These are phyloP conservation scores for Microcebus griseorufus DNA, from an alignment of 2,113 vertebrate species.

Conservation along the genomic window DNA sequence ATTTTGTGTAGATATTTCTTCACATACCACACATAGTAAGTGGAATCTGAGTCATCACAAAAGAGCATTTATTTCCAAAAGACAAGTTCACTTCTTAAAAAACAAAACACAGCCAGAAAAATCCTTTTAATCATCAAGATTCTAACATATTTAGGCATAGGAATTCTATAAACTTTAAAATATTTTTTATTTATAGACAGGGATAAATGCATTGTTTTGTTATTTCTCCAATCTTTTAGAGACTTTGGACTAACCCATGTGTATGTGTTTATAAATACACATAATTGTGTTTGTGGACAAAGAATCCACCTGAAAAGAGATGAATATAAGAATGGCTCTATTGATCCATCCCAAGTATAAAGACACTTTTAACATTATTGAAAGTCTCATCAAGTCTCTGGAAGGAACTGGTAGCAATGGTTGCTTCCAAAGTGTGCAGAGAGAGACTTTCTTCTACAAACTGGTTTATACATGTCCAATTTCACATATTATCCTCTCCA, in stretches of 20 bases:
- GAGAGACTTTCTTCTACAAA: not conserved
- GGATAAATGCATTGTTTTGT: not conserved
- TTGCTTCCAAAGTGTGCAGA: not conserved
- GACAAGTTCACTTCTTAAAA: not conserved
- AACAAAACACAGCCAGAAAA: not conserved
- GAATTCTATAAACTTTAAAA: not conserved
- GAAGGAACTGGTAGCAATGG: not conserved
- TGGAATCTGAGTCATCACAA: not conserved
- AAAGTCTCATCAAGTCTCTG: not conserved
- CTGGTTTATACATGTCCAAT: not conserved
- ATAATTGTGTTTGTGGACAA: not conserved
- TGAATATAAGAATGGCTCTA: not conserved
- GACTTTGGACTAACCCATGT: not conserved
- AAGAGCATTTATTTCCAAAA: not conserved
- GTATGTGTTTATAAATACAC: not conserved
- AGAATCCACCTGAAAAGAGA: not conserved
- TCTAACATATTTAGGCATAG: not conserved
- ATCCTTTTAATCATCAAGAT: not conserved
- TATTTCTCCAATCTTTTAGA: not conserved
- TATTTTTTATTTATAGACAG: not conserved
- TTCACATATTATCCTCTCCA: not conserved
- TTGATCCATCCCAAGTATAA: not conserved
- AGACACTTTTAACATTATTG: not conserved
- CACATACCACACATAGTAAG: not conserved
- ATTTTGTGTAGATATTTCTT: slow-evolving; percentile 25